These are phyloP conservation scores for Orycteropus afer DNA, from an alignment of 2,113 vertebrate species.

Conservation along the genomic window DNA sequence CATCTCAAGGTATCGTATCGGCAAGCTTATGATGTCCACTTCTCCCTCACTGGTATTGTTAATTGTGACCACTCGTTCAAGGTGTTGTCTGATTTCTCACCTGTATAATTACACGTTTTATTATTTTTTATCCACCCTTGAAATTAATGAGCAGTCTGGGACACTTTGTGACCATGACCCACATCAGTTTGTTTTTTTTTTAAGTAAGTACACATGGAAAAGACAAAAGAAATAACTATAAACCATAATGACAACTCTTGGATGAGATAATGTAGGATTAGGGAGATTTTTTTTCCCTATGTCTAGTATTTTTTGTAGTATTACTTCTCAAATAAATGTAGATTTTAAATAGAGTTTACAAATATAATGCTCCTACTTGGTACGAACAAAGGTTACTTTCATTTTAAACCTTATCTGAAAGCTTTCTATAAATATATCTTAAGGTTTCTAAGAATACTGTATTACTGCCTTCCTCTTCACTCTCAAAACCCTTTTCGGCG, in stretches of 20 bases:
- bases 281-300: neutral
- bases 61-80: neutral
- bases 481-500: neutral
- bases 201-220: neutral
- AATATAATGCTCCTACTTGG: neutral
- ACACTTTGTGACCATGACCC: neutral
- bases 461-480: neutral
- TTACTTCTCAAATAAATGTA: neutral
- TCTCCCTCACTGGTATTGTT: neutral
- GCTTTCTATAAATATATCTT: neutral
- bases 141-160: neutral
- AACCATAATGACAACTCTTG: neutral
- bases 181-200: too few species aligned
- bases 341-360: neutral
- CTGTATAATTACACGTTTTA: neutral
- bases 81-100: neutral
- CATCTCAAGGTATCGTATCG: neutral
- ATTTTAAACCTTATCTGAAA: constrained; percentile 7
- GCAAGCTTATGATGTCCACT: neutral
- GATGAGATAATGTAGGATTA: neutral
- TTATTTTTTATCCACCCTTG: neutral
- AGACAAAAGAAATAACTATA: neutral
- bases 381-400: constrained; percentile 31
- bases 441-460: neutral
- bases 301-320: constrained; percentile 25